These are phyloP conservation scores for Erynnis tages DNA, from an alignment of 2,888 invertebrate species.

Conservation along the genomic window DNA sequence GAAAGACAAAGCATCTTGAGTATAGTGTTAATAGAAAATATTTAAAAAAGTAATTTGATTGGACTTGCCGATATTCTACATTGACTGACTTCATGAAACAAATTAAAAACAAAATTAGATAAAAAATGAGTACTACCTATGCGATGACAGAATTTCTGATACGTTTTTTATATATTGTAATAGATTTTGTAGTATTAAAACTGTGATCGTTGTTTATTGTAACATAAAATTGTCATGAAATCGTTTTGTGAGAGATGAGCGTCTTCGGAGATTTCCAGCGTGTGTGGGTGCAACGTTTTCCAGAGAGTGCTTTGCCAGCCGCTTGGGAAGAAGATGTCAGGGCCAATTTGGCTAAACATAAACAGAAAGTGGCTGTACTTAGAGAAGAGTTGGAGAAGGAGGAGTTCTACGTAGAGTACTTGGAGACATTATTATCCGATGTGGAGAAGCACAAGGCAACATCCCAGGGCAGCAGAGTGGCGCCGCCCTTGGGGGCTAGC, in stretches of 20 bases:
- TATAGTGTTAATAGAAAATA: too few relatives aligned
- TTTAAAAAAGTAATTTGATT: too few relatives aligned
- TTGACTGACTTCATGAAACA: slow-evolving; percentile 3
- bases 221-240: slow-evolving; percentile 78
- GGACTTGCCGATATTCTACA: too few relatives aligned
- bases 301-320: slow-evolving; percentile 93
- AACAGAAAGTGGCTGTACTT: slow-evolving; percentile 90
- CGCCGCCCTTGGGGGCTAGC: slow-evolving; percentile 74
- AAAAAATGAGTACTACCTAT: slow-evolving; percentile 43
- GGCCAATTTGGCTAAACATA: slow-evolving; percentile 93
- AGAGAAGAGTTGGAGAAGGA: slow-evolving; percentile 94
- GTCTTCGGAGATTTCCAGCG: slow-evolving; percentile 95
- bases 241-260: slow-evolving; percentile 86
- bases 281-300: slow-evolving; percentile 95
- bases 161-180: slow-evolving; percentile 56
- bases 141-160: slow-evolving; percentile 61
- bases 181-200: slow-evolving; percentile 33
- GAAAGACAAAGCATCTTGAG: too few relatives aligned
- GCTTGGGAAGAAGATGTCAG: slow-evolving; percentile 97
- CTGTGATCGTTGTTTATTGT: slow-evolving; percentile 48
- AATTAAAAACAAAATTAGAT: slow-evolving; percentile 35
- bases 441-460: slow-evolving; percentile 90
- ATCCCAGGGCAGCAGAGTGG: slow-evolving; percentile 70
- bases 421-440: slow-evolving; percentile 91
- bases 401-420: slow-evolving; percentile 93